Conservation (phyloP, 2,797 vertebrate genomes). For the Sebastes reedi region DNA sequence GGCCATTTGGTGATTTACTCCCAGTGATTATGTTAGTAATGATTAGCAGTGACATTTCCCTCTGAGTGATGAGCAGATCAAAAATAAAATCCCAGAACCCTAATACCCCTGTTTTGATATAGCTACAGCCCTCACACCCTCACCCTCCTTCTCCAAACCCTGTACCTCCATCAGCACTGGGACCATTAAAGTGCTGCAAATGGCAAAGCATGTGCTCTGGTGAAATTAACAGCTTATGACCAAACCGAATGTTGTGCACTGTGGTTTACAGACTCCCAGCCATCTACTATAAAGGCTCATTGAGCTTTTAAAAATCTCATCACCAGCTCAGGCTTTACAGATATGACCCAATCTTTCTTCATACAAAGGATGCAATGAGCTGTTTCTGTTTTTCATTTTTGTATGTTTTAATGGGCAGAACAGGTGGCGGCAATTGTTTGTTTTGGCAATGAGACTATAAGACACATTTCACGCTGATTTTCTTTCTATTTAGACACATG, state of each 20-base stretch:
- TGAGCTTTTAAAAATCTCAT: constrained; percentile 15
- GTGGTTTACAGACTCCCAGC: neutral
- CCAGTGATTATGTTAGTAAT: constrained; percentile 38
- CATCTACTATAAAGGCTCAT: neutral
- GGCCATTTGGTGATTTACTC: constrained; percentile 33
- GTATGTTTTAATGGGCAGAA: neutral
- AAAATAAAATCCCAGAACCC: constrained; percentile 16
- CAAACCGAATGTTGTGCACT: neutral
- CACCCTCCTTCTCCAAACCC: neutral
- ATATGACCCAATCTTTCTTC: neutral
- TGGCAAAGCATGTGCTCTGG: neutral
- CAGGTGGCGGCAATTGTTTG: neutral
- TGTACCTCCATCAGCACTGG: neutral
- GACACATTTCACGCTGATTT: neutral
- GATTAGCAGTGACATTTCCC: constrained; percentile 49
- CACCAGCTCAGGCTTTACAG: neutral
- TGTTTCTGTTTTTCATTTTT: neutral
- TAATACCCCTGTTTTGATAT: neutral
- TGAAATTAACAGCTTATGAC: constrained; percentile 6
- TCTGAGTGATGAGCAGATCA: constrained; percentile 6
- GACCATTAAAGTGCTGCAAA: constrained; percentile 19
- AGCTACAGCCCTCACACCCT: neutral
- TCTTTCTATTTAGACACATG: neutral
- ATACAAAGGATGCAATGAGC: neutral
- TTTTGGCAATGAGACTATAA: neutral